A percentile compares a stretch with the other conserved stretches of the same genome.
phyloP scores from a whole-genome alignment of 1,140 invertebrate genomes.

The Camponotus pennsylvanicus region DNA sequence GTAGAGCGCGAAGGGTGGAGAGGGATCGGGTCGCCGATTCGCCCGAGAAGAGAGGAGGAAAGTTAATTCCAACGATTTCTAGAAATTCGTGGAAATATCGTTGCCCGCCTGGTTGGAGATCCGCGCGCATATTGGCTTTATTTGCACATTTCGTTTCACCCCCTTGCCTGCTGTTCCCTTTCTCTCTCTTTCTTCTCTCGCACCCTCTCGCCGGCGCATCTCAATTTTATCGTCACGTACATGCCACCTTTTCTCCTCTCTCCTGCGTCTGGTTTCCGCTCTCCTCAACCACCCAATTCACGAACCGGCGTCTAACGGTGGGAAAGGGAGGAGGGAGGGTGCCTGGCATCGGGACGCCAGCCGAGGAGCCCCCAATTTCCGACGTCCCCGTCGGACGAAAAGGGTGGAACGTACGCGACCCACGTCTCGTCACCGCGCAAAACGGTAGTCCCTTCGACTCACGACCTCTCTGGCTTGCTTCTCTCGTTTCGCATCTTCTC shows the following conservation, averaged over 20 bases:
- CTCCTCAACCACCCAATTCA: conserved; percentile 16
- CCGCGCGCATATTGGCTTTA: conserved; percentile 83
- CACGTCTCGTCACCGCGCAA: conserved; percentile 13
- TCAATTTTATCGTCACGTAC: conserved; percentile 78
- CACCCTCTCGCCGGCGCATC: conserved; percentile 42
- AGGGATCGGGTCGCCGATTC: not conserved
- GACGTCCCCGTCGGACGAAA: conserved; percentile 34
- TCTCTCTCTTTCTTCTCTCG: conserved; percentile 53
- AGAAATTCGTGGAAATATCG: conserved; percentile 77
- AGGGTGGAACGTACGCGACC: conserved; percentile 55
- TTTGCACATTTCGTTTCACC: conserved; percentile 84
- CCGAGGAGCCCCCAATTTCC: conserved; percentile 72
- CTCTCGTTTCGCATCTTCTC: conserved; percentile 29
- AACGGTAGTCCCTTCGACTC: conserved; percentile 4
- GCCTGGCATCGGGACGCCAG: conserved; percentile 39
- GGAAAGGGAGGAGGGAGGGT: not conserved
- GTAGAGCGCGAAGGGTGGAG: not conserved
- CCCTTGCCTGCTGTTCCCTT: conserved; percentile 30
- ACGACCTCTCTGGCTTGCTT: not conserved
- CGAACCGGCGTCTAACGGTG: conserved; percentile 34
- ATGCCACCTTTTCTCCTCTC: not conserved
- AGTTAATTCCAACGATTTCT: conserved; percentile 79
- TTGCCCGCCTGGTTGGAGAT: conserved; percentile 79
- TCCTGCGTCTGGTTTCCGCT: too few relatives aligned
- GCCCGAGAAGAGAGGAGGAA: conserved; percentile 63